Base-by-base conservation (phyloP, 64 coral and sea anemone genomes). In the Porites lutea region DNA sequence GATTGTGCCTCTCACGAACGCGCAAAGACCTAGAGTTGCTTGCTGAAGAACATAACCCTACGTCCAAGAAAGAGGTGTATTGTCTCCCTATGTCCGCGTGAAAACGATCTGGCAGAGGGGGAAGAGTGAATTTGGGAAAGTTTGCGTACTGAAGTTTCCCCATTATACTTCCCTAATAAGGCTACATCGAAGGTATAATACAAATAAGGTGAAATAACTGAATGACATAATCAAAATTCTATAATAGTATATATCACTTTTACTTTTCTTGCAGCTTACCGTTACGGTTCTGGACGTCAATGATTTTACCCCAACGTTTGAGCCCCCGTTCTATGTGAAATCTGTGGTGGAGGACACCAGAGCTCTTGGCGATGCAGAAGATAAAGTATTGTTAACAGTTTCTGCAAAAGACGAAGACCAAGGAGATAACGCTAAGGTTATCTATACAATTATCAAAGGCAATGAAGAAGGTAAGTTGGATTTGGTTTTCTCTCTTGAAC, bases 281-380 rank as follows among this genome's bases (percentile, higher is more conserved):
- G 78, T 98, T 22, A 88, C 70, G 15, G 81, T 98, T 59, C 13
- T 89, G 8, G 96, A 98, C 48, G 89, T 92, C 4, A 98, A 98
- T 95, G 96, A 98, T 67, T 75, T 84, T 20, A 79, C 80, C 1
- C 96, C 96, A 86, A 75, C 48, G 60, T 98, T 98, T 84, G 59
- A 48, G 14, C 49, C 83, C 53, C 13, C 47, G 16, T 50, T 47
- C 8, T 93, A 98, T 67, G 21, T 18, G 48, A 93, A 82, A 48
- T 20, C 59, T 2, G 87, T 98, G 16, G 21, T 52, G 14, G 93
- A 98, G 72, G 90, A 95, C 85, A 92, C 57, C n/a, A 57, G 79
- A 60, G 49, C 52, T 13, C 49, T 71, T 13, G 69, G 60, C 2
- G 71, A 49, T 46, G 64, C 52, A 62, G 72, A 86, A 13, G 59